Evolutionary conservation across 2,888 invertebrate genomes (phyloP).

Genomic region (Schizotus pectinicornis): DNA sequence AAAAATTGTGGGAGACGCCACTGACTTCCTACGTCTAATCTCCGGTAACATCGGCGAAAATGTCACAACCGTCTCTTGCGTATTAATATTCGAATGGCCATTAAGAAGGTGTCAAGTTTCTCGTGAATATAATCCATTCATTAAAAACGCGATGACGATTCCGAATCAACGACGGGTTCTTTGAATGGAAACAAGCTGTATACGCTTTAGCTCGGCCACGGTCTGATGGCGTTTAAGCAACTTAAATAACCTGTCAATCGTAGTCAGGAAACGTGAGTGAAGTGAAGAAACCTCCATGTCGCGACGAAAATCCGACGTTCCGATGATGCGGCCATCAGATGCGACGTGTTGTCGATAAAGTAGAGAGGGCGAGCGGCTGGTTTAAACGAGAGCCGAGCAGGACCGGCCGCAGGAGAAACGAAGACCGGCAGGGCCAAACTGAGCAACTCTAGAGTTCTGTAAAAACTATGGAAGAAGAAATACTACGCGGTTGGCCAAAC

Average conservation of each 20-base stretch:
- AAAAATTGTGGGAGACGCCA: too few species aligned
- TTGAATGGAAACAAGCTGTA: conserved; percentile 4
- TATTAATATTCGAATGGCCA: too few species aligned
- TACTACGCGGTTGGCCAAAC: too few species aligned
- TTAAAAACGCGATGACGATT: not conserved
- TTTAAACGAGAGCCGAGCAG: conserved; percentile 3
- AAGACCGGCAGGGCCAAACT: conserved; percentile 8
- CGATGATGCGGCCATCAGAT: conserved; percentile 47
- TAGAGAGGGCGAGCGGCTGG: conserved; percentile 7
- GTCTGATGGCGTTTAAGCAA: conserved; percentile 45
- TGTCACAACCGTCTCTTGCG: too few species aligned
- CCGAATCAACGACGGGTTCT: not conserved
- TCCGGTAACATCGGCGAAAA: too few species aligned
- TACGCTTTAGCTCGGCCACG: conserved; percentile 25
- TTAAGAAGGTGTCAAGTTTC: too few species aligned
- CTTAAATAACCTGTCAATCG: conserved; percentile 52
- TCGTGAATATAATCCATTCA: too few species aligned
- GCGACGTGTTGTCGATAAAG: conserved; percentile 40
- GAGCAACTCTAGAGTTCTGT: conserved; percentile 12
- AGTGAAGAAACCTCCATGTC: conserved; percentile 44
- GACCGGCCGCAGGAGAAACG: not conserved
- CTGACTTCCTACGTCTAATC: too few species aligned
- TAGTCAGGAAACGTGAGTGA: conserved; percentile 44
- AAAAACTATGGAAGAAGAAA: too few species aligned
- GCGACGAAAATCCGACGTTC: conserved; percentile 46